Evolutionary conservation across 2,888 invertebrate species (phyloP).

Genomic region (Caradrina kadenii): DNA sequence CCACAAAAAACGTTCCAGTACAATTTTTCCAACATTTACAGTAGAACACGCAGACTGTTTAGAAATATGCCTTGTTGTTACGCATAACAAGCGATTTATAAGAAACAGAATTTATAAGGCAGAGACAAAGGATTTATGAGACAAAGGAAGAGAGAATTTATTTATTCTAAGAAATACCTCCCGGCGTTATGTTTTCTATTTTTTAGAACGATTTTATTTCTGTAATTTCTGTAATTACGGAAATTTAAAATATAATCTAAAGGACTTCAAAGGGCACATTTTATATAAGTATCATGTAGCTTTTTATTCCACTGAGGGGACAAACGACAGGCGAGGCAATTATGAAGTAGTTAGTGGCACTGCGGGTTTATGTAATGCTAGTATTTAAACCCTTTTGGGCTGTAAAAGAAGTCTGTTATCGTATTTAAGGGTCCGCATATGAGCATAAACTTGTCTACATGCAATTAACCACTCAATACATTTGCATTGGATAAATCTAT

Average conservation of each 20-base stretch:
- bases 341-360: constrained; percentile 64
- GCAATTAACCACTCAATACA: neutral
- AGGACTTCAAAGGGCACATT: constrained; percentile 55
- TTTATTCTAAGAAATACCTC: constrained; percentile 61
- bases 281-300: constrained; percentile 48
- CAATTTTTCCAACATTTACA: constrained; percentile 54
- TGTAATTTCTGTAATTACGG: constrained; percentile 61
- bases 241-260: constrained; percentile 55
- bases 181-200: constrained; percentile 50
- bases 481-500: constrained; percentile 10
- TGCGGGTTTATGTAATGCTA: constrained; percentile 63
- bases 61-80: constrained; percentile 63
- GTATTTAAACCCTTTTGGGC: constrained; percentile 59
- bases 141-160: constrained; percentile 67
- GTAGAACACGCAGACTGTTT: constrained; percentile 53
- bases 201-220: constrained; percentile 55
- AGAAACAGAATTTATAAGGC: constrained; percentile 64
- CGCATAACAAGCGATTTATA: constrained; percentile 67
- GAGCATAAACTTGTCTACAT: neutral
- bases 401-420: constrained; percentile 28
- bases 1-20: constrained; percentile 53
- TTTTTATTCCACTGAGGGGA: constrained; percentile 56
- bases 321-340: constrained; percentile 67
- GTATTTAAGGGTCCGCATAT: constrained; percentile 2
- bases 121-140: constrained; percentile 66